Evolutionary conservation across 1,140 invertebrate species (phyloP), one percentile per base, ranked within the genome.

Genomic region (Lucilia sericata): DNA sequence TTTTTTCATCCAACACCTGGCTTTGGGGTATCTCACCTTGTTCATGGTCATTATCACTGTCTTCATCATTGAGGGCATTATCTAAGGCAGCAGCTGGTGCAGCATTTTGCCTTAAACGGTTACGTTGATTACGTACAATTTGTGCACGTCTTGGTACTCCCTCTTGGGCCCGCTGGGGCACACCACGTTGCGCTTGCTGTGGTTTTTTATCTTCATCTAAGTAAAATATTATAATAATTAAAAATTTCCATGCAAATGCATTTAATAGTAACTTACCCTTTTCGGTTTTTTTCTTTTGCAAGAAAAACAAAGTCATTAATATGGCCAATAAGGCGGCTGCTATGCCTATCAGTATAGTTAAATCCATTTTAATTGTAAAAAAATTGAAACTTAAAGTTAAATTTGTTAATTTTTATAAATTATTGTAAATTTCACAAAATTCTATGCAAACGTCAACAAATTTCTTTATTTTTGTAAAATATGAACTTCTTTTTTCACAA

Each of bases 1-100:
- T 94, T 92, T 98, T 99, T 7, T 94, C 94, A 86, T 95, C 95
- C 65, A 93, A 87, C 19, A 92, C 89, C 21, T 86, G 86, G 12
- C 87, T 87, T 25, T 88, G 87, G 0, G 88, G 87, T 5, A 86
- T 82, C 47, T 92, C 91, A 36, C 88, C 92, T 14, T 92, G 89
- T 0, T 90, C 91, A 55, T 91, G 88, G 5, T 87, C 90, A 10
- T 92, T 92, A 60, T 92, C 91, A 25, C 92, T 91, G 21, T 88
- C 88, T 51, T 92, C 90, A 3, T 91, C 91, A 49, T 87, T 84
- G n/a, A 42, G 84, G 82, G 85, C 70, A 87, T 86, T 74, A 74
- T 83, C 78, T 25, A 87, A 21, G 55, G 86, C 87, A 30, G 85
- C 89, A 30, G 88, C 91, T 21, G 85, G 83, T 60, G 84, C 85